phyloP scores from a whole-genome alignment of 2,888 invertebrate genomes.

The Zootermopsis nevadensis region DNA sequence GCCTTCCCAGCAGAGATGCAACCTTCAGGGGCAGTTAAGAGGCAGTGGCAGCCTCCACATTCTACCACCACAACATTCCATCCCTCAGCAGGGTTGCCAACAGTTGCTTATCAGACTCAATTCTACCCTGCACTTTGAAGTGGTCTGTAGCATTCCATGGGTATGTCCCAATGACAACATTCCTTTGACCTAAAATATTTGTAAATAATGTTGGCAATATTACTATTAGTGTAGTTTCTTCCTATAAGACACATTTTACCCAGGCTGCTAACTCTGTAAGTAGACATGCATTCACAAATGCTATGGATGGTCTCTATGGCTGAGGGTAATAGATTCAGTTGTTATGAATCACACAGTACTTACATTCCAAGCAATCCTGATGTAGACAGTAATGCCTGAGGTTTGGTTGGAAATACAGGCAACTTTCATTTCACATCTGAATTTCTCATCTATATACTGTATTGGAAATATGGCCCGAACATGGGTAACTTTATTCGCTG shows the following conservation, averaged over 20 bases:
- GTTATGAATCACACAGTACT: neutral
- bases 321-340: too few relatives aligned
- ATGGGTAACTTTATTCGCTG: neutral
- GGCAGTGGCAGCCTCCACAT: slow-evolving; percentile 55
- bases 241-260: neutral
- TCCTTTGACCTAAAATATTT: slow-evolving; percentile 23
- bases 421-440: neutral
- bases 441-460: neutral
- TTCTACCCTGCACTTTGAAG: slow-evolving; percentile 61
- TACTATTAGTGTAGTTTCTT: neutral
- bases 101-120: slow-evolving; percentile 55
- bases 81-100: slow-evolving; percentile 59
- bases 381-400: neutral
- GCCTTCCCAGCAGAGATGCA: slow-evolving; percentile 70
- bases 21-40: slow-evolving; percentile 51
- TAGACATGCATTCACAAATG: neutral
- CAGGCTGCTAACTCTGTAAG: neutral
- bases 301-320: too few relatives aligned
- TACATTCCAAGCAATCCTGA: neutral
- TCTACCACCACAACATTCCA: slow-evolving; percentile 59
- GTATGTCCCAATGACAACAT: slow-evolving; percentile 26
- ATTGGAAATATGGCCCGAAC: too few relatives aligned
- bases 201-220: slow-evolving; percentile 25
- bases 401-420: neutral
- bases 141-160: slow-evolving; percentile 5